phyloP scores from a whole-genome alignment of 2,888 invertebrate genomes.

The Volucella inanis region DNA sequence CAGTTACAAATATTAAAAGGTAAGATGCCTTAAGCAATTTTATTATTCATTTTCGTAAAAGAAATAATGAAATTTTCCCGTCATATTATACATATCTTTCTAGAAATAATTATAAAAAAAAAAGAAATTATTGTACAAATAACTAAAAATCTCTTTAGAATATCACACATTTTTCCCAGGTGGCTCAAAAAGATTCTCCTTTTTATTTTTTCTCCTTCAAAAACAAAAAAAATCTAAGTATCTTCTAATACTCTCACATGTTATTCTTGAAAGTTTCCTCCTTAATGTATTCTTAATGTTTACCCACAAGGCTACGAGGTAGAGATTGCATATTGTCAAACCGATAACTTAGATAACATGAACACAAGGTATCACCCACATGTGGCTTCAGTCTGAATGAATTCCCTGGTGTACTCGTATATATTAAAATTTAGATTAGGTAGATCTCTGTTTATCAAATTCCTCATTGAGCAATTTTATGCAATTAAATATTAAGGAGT shows the following conservation, averaged over 20 bases:
- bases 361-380: conserved; percentile 4
- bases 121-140: not conserved
- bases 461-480: conserved; percentile 35
- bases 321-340: conserved; percentile 42
- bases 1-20: conserved; percentile 20
- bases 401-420: conserved; percentile 16
- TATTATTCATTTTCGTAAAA: not conserved
- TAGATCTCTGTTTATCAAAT: conserved; percentile 1
- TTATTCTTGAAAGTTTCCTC: conserved; percentile 27
- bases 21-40: conserved; percentile 1
- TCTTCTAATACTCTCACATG: not conserved
- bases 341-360: conserved; percentile 38
- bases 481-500: conserved; percentile 42
- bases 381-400: conserved; percentile 19
- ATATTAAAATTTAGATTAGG: conserved; percentile 42
- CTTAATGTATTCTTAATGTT: conserved; percentile 47
- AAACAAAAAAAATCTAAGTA: not conserved
- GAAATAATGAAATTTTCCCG: not conserved
- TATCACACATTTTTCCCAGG: not conserved
- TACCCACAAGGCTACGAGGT: conserved; percentile 32
- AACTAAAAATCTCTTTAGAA: not conserved
- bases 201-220: not conserved
- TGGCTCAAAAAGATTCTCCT: not conserved
- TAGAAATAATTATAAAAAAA: too few species aligned
- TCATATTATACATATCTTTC: too few species aligned